A percentile compares a stretch with the other conserved stretches of the same genome.
Evolutionary conservation across 1,140 invertebrate species (phyloP).

Genomic region (Teleopsis dalmanni): DNA sequence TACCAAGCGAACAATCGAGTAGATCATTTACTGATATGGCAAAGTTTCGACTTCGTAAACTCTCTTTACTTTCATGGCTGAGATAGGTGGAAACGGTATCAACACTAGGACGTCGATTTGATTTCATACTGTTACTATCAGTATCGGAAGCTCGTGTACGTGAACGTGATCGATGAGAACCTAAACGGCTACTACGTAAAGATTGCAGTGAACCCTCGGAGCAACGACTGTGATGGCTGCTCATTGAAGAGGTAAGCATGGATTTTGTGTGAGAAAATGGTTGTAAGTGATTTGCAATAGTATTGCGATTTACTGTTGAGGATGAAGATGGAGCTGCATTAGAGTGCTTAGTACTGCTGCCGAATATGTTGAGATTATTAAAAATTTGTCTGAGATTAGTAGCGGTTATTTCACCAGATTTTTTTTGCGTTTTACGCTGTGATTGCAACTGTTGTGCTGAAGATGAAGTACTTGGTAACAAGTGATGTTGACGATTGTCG

Average conservation of each 20-base stretch:
- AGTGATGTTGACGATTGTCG: constrained; percentile 32
- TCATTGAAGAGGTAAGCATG: constrained; percentile 39
- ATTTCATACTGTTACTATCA: constrained; percentile 62
- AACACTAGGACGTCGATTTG: constrained; percentile 66
- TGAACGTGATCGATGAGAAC: constrained; percentile 38
- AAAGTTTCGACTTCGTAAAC: constrained; percentile 42
- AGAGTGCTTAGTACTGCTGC: constrained; percentile 47
- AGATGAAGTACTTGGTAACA: constrained; percentile 23
- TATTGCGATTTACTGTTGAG: constrained; percentile 2
- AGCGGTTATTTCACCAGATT: constrained; percentile 42
- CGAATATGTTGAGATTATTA: constrained; percentile 71
- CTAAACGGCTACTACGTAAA: constrained; percentile 41
- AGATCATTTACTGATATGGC: constrained; percentile 58
- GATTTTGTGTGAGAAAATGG: constrained; percentile 33
- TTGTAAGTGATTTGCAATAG: constrained; percentile 10
- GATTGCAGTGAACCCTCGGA: constrained; percentile 39
- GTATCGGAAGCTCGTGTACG: constrained; percentile 47
- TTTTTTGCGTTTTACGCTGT: constrained; percentile 37
- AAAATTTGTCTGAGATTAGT: constrained; percentile 66
- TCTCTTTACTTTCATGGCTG: constrained; percentile 71
- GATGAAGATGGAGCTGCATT: constrained; percentile 14
- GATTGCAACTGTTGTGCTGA: constrained; percentile 13
- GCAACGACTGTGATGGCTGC: constrained; percentile 40
- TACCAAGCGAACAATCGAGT: constrained; percentile 62
- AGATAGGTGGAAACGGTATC: constrained; percentile 83